Conservation (phyloP, 2,113 vertebrate genomes). For the Rousettus leschenaultii region DNA sequence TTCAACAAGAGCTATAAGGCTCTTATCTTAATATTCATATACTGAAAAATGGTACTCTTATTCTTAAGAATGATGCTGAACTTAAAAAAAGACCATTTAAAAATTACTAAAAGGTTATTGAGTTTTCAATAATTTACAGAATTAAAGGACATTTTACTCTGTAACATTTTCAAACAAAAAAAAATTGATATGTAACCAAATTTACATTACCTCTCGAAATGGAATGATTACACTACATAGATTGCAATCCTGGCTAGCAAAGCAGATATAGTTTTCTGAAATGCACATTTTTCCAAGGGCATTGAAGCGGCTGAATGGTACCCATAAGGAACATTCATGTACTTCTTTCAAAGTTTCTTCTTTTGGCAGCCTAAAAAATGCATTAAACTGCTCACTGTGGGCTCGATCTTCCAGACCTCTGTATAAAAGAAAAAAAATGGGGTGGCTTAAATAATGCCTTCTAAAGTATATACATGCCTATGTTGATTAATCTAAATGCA, state of each 20-base stretch:
- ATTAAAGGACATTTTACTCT: conserved; percentile 18
- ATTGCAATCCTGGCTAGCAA: conserved; percentile 94
- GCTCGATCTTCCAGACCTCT: conserved; percentile 94
- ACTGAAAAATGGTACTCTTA: neutral
- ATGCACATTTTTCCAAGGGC: conserved; percentile 95
- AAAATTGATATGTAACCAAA: conserved; percentile 31
- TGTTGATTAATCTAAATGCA: neutral
- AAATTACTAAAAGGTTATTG: conserved; percentile 27
- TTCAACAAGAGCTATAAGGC: neutral
- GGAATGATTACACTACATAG: conserved; percentile 93
- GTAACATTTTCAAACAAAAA: conserved; percentile 44
- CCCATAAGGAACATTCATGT: conserved; percentile 95
- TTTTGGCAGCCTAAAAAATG: conserved; percentile 93
- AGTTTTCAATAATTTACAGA: conserved; percentile 36
- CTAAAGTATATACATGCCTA: neutral
- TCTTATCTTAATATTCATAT: neutral
- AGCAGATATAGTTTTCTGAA: conserved; percentile 96
- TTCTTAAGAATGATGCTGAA: neutral
- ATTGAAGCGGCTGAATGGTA: conserved; percentile 93
- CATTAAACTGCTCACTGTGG: conserved; percentile 92
- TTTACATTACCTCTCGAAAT: conserved; percentile 89
- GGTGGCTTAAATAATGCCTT: conserved; percentile 31
- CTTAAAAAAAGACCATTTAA: conserved; percentile 34
- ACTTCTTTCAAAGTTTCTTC: conserved; percentile 94
- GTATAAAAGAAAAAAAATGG: conserved; percentile 17